These are phyloP conservation scores for Homarus gammarus DNA, from an alignment of 2,888 invertebrate genomes.

Conservation along the genomic window DNA sequence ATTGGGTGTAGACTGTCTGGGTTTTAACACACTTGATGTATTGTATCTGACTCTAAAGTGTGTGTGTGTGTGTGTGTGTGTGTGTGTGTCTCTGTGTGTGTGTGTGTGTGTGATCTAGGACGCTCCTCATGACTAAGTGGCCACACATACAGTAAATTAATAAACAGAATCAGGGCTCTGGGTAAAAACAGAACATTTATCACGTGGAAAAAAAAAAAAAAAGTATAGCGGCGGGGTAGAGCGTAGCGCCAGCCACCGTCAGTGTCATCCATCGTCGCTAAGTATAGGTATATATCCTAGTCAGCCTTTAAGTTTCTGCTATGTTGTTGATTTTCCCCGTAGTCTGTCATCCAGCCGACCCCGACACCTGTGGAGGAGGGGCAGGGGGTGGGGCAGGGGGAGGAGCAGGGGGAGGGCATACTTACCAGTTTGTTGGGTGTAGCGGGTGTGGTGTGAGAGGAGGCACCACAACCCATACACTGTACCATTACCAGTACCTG, in stretches of 20 bases:
- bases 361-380: constrained; percentile 1
- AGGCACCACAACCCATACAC: too few relatives aligned
- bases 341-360: background rate
- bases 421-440: too few relatives aligned
- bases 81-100: background rate
- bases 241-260: background rate
- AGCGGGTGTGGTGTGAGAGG: too few relatives aligned
- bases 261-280: constrained; percentile 38
- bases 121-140: background rate
- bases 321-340: constrained; percentile 25
- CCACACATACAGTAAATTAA: constrained; percentile 32
- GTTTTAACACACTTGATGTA: constrained; percentile 3
- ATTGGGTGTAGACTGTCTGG: background rate
- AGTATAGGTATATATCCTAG: constrained; percentile 54
- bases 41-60: too few relatives aligned
- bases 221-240: background rate
- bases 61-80: background rate
- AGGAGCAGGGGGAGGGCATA: background rate
- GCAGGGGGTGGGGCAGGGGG: background rate
- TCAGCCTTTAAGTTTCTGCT: constrained; percentile 28
- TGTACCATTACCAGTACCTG: too few relatives aligned
- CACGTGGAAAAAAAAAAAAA: background rate
- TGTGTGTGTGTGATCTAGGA: background rate
- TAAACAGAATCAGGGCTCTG: constrained; percentile 32
- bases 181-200: constrained; percentile 31